Conservation (phyloP, 1,140 invertebrate genomes). For the Pseudachorutes palmiensis region DNA sequence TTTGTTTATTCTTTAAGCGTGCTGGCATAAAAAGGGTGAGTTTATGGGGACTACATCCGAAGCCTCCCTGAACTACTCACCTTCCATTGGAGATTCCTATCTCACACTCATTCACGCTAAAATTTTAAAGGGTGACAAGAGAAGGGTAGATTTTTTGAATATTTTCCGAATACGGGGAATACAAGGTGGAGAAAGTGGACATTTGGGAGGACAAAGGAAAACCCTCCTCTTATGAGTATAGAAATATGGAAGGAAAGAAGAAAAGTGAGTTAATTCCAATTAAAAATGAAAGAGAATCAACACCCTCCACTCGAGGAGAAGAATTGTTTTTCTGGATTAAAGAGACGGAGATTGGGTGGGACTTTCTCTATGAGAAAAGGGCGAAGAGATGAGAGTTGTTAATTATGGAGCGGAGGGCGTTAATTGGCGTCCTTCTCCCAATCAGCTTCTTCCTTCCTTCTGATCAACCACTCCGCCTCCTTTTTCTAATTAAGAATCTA, state of each 20-base stretch:
- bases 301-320: neutral
- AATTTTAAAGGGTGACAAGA: neutral
- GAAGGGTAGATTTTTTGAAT: neutral
- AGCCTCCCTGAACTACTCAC: too few relatives aligned
- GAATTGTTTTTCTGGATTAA: slow-evolving; percentile 1
- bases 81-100: neutral
- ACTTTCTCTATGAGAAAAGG: neutral
- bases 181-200: neutral
- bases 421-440: neutral
- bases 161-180: neutral
- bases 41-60: too few relatives aligned
- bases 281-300: slow-evolving; percentile 8
- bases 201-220: neutral
- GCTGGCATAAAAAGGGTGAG: too few relatives aligned
- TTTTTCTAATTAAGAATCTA: slow-evolving; percentile 9
- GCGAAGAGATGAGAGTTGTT: neutral
- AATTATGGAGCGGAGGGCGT: slow-evolving; percentile 1
- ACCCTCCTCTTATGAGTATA: neutral
- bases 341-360: neutral
- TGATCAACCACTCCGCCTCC: slow-evolving; percentile 5
- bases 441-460: slow-evolving; percentile 1
- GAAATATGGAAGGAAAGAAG: neutral
- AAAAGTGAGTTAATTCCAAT: neutral
- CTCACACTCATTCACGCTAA: neutral
- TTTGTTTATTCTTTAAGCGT: too few relatives aligned